Base-by-base conservation (phyloP, 2,888 invertebrate species). In the Apantesis nais region DNA sequence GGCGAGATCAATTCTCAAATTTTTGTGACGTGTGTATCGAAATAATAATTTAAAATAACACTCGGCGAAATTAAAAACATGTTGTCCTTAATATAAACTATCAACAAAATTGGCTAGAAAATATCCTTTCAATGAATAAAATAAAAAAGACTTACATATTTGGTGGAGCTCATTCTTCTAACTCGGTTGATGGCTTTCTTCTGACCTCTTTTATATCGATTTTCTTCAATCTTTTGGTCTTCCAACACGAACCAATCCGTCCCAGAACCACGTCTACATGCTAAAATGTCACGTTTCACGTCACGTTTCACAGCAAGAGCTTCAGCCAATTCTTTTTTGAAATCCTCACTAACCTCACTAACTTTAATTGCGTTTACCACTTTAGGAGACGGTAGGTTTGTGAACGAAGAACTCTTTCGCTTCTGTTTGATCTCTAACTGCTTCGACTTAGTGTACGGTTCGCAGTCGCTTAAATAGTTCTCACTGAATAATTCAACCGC, bases 221-320 rank as follows among this genome's bases (percentile, higher is more conserved):
- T 92, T 1, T 91, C 91, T 7, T 67, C 71, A 37, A 76, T 78
- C 0, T 74, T 76, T 65, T 84, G 84, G 70, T 95, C 95, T 78
- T 95, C 95, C 58, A 95, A 79, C 76, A 95, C 92, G 72, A 93
- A 94, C 92, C 94, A 95, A 83, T 95, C 94, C 5, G 95, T 95
- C 71, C 93, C 94, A 0, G 95, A 95, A 7, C 93, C 93, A 61
- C 95, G 85, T 63, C 94, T 86, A 9, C 81, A 85, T 41, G 34
- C 34, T 34, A 34, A 5, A 34, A 4, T 2, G 83, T 80, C 68
- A 52, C 9, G 48, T 48, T 79, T 84, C 55, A 80, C 75, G 34
- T 81, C 82, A 75, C 87, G 88, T 75, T 89, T 91, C 55, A 83
- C 85, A 83, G 83, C 85, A 73, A 94, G 81, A 72, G 88, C 85